Conservation (phyloP, 1,140 invertebrate species). For the Brachionus asplanchnoidis region DNA sequence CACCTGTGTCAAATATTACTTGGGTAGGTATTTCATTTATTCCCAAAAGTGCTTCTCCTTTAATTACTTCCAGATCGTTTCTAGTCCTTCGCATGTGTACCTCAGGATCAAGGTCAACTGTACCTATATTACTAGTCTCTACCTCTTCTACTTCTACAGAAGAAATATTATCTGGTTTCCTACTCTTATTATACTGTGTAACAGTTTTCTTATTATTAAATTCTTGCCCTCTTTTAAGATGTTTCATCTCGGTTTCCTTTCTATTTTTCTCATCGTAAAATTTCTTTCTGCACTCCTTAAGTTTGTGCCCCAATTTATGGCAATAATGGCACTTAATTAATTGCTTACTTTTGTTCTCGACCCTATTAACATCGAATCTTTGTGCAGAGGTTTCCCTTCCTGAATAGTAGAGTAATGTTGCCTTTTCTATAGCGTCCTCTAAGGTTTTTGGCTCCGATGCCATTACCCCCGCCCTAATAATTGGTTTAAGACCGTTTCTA, state of each 20-base stretch:
- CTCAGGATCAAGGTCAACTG: not conserved
- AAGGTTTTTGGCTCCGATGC: not conserved
- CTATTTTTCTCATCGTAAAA: not conserved
- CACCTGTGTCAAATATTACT: too few relatives aligned
- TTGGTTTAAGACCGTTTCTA: slow-evolving; percentile 1
- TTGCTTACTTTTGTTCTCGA: not conserved
- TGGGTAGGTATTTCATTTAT: too few relatives aligned
- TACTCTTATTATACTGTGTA: not conserved
- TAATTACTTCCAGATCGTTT: not conserved
- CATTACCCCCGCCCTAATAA: not conserved
- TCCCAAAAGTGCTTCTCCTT: not conserved
- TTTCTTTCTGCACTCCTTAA: slow-evolving; percentile 7
- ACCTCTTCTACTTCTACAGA: not conserved
- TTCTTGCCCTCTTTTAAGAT: not conserved
- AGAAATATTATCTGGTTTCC: not conserved
- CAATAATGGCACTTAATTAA: not conserved
- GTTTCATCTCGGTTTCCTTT: not conserved
- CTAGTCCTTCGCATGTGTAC: not conserved
- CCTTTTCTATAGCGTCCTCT: not conserved
- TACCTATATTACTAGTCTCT: not conserved
- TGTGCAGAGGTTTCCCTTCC: not conserved
- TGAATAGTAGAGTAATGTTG: not conserved
- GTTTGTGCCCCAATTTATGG: not conserved
- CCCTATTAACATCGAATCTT: not conserved
- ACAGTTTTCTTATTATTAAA: not conserved